phyloP scores from a whole-genome alignment of 1,140 invertebrate species.

The Tetragnatha versicolor region DNA sequence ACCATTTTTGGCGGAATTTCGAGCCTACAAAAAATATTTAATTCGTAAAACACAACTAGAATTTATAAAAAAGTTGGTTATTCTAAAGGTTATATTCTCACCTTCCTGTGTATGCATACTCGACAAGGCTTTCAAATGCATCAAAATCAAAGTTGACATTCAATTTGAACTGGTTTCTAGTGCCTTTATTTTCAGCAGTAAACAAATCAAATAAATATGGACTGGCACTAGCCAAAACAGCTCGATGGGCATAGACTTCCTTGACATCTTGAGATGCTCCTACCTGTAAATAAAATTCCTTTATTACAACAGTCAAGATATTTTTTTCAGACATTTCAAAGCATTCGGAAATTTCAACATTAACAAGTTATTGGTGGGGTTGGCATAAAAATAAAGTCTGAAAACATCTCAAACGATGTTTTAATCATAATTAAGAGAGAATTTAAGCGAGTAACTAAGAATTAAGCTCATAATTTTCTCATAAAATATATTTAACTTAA shows the following conservation, averaged over 20 bases:
- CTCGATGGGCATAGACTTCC: slow-evolving; percentile 78
- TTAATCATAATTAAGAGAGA: too few relatives aligned
- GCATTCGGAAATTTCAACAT: too few relatives aligned
- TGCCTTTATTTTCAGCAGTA: slow-evolving; percentile 68
- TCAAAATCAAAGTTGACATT: slow-evolving; percentile 73
- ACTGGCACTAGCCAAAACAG: slow-evolving; percentile 77
- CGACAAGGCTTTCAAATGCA: slow-evolving; percentile 76
- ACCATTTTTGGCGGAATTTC: slow-evolving; percentile 70
- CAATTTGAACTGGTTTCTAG: slow-evolving; percentile 69
- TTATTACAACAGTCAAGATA: too few relatives aligned
- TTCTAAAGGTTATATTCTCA: too few relatives aligned
- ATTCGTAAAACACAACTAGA: background rate
- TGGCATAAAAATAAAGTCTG: too few relatives aligned
- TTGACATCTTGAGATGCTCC: slow-evolving; percentile 65
- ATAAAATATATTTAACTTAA: too few relatives aligned
- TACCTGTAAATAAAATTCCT: too few relatives aligned
- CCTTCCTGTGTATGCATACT: slow-evolving; percentile 81
- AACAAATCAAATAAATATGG: slow-evolving; percentile 82
- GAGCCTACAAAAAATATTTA: slow-evolving; percentile 65
- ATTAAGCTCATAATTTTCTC: too few relatives aligned
- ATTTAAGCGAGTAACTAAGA: too few relatives aligned
- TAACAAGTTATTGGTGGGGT: too few relatives aligned
- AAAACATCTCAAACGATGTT: too few relatives aligned
- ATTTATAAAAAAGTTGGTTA: background rate
- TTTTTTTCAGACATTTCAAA: too few relatives aligned